Evolutionary conservation across 2,113 vertebrate species (phyloP).

Genomic region (Lanius ludovicianus): DNA sequence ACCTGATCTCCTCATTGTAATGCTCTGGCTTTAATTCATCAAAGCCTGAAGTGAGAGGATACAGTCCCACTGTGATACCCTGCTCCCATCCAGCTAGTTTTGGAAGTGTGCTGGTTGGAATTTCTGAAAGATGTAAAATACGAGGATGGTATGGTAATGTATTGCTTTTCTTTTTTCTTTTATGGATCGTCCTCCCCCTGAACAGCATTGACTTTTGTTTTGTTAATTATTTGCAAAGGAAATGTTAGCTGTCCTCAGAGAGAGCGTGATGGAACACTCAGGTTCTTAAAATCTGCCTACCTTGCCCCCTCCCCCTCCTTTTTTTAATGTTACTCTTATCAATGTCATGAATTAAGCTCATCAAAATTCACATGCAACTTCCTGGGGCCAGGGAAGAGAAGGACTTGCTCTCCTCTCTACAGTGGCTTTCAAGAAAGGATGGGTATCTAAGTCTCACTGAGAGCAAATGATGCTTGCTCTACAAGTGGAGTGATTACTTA

Average conservation of each 20-base stretch:
- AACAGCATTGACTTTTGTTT: background rate
- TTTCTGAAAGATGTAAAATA: background rate
- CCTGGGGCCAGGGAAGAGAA: background rate
- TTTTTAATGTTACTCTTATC: background rate
- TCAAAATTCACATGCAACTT: background rate
- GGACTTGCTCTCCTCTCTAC: background rate
- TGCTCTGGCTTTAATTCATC: background rate
- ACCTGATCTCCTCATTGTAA: background rate
- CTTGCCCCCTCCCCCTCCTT: fast-evolving
- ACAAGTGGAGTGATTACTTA: background rate
- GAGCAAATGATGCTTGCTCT: background rate
- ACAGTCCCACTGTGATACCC: background rate
- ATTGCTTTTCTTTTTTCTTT: background rate
- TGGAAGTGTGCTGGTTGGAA: background rate
- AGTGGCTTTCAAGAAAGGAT: background rate
- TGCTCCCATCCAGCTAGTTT: background rate
- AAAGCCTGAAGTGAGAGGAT: background rate
- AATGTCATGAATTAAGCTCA: background rate
- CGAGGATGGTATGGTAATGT: background rate
- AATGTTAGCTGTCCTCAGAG: background rate
- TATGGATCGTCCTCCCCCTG: background rate
- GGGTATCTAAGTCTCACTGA: background rate
- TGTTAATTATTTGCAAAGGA: background rate
- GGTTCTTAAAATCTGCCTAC: background rate
- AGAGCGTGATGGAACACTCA: fast-evolving